Evolutionary conservation across 2,113 vertebrate genomes (phyloP), one percentile per base, ranked within the genome.

Genomic region (Pholis gunnellus): DNA sequence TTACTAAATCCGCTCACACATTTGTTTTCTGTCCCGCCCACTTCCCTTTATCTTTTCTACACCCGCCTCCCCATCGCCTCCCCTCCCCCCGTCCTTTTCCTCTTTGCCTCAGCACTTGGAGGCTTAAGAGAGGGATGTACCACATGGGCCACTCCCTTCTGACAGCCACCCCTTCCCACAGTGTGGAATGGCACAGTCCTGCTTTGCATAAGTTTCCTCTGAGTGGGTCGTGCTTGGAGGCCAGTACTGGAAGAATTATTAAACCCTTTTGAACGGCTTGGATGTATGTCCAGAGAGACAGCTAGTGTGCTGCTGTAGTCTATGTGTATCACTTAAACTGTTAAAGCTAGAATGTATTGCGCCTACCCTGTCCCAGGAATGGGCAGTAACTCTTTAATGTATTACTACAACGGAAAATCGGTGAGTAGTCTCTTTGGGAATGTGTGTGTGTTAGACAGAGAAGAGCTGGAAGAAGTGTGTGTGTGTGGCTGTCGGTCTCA

Each of bases 351-450:
- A 94, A 99, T 99, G 97, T 98, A 98, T 95, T 99, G 98, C 92
- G 97, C 98, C 46, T 98, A 98, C 93, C 97, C 98, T 75, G 97
- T 99, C 88, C 97, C 98, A 93, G 97, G 98, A 94, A 97, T 97
- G 97, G 97, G 96, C 93, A 97, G 95, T 95, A 98, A 95, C 96
- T 97, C 97, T 90, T 96, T 99, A 94, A 97, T 99, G 98, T 99
- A 98, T 96, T 98, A 98, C 95, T 99, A 97, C 96, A 99, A 97
- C 93, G 97, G 98, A 66, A 99, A 99, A 95, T 98, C 97, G 96
- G 98, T 99, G 95, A 98, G 97, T 95, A 90, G 59, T 84, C 78
- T 89, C 81, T 92, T 85, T 89, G 84, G 83, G 75, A 95, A 95
- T 96, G 92, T 93, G 81, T 93, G 64, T 86, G 75, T 87, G 17